A percentile compares a stretch with the other conserved stretches of the same genome.
Evolutionary conservation across 2,113 vertebrate genomes (phyloP).

Genomic region (Cynocephalus volans): DNA sequence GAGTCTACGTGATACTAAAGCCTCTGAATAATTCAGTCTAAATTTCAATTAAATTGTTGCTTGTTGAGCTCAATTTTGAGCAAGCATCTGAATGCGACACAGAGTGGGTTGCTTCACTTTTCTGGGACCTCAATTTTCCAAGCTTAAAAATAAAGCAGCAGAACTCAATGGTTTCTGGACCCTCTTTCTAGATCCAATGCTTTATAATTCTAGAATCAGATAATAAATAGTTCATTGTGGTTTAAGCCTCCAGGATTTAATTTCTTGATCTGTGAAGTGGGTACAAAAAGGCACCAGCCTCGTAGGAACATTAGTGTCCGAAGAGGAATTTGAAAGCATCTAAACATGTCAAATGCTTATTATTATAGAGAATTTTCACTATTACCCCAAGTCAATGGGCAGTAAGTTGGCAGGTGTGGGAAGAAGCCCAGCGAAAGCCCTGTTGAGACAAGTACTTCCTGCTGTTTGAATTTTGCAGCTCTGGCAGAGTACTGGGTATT

Average conservation of each 20-base stretch:
- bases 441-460: constrained; percentile 51
- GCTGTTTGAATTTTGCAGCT: constrained; percentile 75
- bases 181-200: background rate
- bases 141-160: background rate
- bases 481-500: constrained; percentile 84
- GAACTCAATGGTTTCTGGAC: background rate
- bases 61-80: fast-evolving
- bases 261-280: background rate
- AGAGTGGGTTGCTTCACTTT: fast-evolving
- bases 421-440: background rate
- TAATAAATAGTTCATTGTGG: background rate
- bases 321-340: background rate
- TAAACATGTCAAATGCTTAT: background rate
- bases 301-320: background rate
- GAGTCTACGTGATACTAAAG: background rate
- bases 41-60: background rate
- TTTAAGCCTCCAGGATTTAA: background rate
- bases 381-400: background rate
- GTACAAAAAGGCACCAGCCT: background rate
- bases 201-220: background rate
- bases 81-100: fast-evolving
- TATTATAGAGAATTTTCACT: background rate
- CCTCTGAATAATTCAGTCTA: background rate
- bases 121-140: background rate
- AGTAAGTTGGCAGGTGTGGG: too few relatives aligned